phyloP scores from a whole-genome alignment of 2,113 vertebrate genomes.

The Pyxicephalus adspersus region DNA sequence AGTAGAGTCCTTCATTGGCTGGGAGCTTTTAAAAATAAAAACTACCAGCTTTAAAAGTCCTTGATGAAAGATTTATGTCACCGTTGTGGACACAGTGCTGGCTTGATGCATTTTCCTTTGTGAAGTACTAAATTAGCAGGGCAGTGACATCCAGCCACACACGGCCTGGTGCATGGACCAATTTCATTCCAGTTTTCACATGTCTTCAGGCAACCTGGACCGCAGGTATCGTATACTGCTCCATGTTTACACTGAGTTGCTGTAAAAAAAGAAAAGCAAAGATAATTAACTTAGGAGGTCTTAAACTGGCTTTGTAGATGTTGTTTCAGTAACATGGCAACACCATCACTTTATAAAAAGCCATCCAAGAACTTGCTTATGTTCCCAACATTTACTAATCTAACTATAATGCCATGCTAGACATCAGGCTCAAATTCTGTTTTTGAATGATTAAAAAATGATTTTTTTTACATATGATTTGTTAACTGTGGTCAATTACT shows the following conservation, averaged over 20 bases:
- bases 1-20: conserved; percentile 67
- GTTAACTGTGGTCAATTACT: too few species aligned
- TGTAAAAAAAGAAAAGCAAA: conserved; percentile 61
- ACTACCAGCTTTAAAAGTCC: conserved; percentile 60
- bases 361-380: too few species aligned
- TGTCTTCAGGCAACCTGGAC: conserved; percentile 91
- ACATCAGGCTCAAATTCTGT: too few species aligned
- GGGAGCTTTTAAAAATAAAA: conserved; percentile 47
- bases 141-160: conserved; percentile 94
- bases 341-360: too few species aligned
- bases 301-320: neutral
- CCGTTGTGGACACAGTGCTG: conserved; percentile 91
- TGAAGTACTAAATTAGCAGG: conserved; percentile 90
- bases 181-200: conserved; percentile 99
- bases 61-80: conserved; percentile 72
- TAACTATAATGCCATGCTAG: too few species aligned
- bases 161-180: conserved; percentile 86
- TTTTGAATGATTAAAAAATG: too few species aligned
- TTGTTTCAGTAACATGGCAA: too few species aligned
- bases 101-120: conserved; percentile 92
- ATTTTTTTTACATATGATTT: too few species aligned
- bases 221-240: conserved; percentile 94
- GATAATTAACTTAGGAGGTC: neutral
- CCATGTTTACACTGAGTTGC: conserved; percentile 93
- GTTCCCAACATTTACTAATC: too few species aligned